Percentiles rank a stretch among this genome's conserved stretches.
phyloP scores from a whole-genome alignment of 2,888 invertebrate genomes.

The Tanypteryx hageni region DNA sequence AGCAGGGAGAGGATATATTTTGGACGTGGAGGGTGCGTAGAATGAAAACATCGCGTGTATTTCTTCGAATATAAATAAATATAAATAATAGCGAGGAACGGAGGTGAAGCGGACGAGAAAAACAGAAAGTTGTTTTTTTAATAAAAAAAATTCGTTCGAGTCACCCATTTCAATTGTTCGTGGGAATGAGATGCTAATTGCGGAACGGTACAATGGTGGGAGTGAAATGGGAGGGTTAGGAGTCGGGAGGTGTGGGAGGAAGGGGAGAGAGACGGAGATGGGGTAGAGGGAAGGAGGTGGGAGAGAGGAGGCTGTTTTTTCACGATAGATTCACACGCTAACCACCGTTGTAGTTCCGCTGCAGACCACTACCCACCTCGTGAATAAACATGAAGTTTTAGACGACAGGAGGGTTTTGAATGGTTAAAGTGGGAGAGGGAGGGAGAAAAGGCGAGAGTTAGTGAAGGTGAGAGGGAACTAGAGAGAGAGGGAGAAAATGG shows the following conservation, averaged over 20 bases:
- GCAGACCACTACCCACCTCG: slow-evolving; percentile 49
- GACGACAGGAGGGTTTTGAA: slow-evolving; percentile 55
- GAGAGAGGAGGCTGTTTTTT: slow-evolving; percentile 51
- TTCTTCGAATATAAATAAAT: neutral
- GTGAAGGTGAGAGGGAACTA: neutral
- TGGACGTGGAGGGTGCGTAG: neutral
- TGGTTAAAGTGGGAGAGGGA: neutral
- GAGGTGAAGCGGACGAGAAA: neutral
- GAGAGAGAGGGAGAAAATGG: neutral
- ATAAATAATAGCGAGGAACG: neutral
- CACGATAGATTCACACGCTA: slow-evolving; percentile 64
- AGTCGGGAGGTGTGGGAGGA: neutral
- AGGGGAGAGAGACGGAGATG: neutral
- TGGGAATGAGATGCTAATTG: slow-evolving; percentile 62
- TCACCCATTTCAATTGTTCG: slow-evolving; percentile 63
- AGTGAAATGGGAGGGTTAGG: slow-evolving; percentile 33
- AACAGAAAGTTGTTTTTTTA: neutral
- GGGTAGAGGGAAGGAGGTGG: neutral
- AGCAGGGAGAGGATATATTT: neutral
- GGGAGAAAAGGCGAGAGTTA: neutral
- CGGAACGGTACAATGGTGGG: slow-evolving; percentile 59
- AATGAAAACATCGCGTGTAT: neutral
- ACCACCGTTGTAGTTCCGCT: slow-evolving; percentile 63
- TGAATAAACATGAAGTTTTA: slow-evolving; percentile 63
- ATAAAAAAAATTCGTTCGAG: slow-evolving; percentile 12